Percentiles rank a stretch among this genome's conserved stretches.
phyloP scores from a whole-genome alignment of 37 sponge, comb jelly and placozoan genomes.

The Theonella swinhoei region DNA sequence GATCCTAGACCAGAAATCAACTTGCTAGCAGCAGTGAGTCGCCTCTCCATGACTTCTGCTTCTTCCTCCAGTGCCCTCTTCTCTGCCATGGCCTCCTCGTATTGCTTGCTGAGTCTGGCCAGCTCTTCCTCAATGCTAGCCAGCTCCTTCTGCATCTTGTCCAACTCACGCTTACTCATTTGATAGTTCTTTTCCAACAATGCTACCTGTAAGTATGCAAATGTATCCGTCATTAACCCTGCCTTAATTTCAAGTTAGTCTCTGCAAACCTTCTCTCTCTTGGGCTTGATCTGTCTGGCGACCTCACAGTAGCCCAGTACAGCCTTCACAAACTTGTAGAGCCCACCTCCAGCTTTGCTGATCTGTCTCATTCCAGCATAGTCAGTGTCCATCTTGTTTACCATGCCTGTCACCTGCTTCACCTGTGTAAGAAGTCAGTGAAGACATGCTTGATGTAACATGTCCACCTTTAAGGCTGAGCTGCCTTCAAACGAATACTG shows the following conservation, averaged over 20 bases:
- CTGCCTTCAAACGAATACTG: too few species aligned
- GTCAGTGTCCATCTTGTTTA: slow-evolving; percentile 83
- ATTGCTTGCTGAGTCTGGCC: slow-evolving; percentile 75
- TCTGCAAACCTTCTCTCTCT: slow-evolving; percentile 87
- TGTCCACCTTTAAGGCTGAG: too few species aligned
- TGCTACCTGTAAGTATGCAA: slow-evolving; percentile 69
- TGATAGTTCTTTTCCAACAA: slow-evolving; percentile 89
- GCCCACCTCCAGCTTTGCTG: slow-evolving; percentile 94
- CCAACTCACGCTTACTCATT: slow-evolving; percentile 96
- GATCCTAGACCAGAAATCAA: slow-evolving; percentile 96
- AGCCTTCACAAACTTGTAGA: slow-evolving; percentile 96
- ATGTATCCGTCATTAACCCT: too few species aligned
- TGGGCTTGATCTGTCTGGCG: slow-evolving; percentile 97
- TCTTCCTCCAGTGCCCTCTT: slow-evolving; percentile 93
- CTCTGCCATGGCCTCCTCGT: slow-evolving; percentile 93
- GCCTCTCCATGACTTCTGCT: slow-evolving; percentile 96
- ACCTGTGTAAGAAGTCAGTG: slow-evolving; percentile 50
- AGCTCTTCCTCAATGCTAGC: slow-evolving; percentile 81
- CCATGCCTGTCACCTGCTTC: slow-evolving; percentile 36
- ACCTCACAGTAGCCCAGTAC: slow-evolving; percentile 98
- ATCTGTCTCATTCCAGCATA: slow-evolving; percentile 88
- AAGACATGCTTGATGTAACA: too few species aligned
- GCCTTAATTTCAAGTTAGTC: too few species aligned
- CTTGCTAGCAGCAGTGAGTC: slow-evolving; percentile 95
- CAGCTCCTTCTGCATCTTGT: slow-evolving; percentile 92